phyloP scores from a whole-genome alignment of 2,797 vertebrate genomes.

The Micromesistius poutassou region DNA sequence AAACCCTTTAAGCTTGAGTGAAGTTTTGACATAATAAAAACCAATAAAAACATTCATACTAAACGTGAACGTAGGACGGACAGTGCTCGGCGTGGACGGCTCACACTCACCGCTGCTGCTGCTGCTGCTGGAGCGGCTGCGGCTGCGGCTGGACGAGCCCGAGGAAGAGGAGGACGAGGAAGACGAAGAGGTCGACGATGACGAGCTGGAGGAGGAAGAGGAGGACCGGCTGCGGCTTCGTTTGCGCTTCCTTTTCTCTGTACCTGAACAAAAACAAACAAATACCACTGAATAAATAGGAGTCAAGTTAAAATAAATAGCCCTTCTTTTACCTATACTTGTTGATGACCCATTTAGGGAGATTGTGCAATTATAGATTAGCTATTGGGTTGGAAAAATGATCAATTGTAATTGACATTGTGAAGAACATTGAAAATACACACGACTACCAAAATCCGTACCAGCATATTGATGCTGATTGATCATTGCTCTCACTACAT shows the following conservation, averaged over 20 bases:
- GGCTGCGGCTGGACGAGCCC: constrained; percentile 71
- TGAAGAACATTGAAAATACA: neutral
- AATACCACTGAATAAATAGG: neutral
- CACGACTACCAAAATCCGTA: neutral
- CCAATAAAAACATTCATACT: neutral
- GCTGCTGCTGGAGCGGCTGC: constrained; percentile 77
- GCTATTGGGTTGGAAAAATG: neutral
- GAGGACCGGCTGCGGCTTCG: constrained; percentile 85
- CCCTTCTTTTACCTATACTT: neutral
- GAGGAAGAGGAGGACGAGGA: constrained; percentile 74
- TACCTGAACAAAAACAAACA: constrained; percentile 57
- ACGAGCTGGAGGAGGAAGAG: constrained; percentile 73
- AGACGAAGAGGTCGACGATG: constrained; percentile 65
- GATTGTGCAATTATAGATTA: neutral
- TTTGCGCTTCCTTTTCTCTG: constrained; percentile 78
- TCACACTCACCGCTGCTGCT: constrained; percentile 64
- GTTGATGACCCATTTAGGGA: neutral
- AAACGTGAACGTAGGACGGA: neutral
- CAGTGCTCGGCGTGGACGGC: neutral
- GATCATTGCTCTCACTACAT: neutral
- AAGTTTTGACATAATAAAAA: neutral
- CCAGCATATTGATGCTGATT: neutral
- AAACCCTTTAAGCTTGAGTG: neutral
- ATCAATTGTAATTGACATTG: neutral
- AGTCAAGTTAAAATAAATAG: neutral